A percentile compares a stretch with the other conserved stretches of the same genome.
phyloP scores from a whole-genome alignment of 2,113 vertebrate genomes.

The Lagopus leucura region DNA sequence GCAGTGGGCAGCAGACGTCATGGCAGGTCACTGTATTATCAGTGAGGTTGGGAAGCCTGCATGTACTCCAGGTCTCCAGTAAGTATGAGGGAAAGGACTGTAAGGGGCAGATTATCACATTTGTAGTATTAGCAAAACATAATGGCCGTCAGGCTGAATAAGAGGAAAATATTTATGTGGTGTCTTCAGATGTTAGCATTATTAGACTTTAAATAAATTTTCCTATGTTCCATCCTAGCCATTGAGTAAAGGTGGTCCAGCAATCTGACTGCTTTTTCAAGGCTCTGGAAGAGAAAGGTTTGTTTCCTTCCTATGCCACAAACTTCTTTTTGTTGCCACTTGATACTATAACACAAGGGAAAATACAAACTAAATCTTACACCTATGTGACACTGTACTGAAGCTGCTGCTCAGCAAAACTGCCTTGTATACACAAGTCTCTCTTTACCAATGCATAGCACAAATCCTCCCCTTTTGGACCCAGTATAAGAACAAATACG shows the following conservation, averaged over 20 bases:
- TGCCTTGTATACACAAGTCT: neutral
- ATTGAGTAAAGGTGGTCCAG: neutral
- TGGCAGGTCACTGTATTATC: neutral
- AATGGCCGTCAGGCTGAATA: neutral
- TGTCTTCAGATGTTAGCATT: neutral
- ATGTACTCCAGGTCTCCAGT: neutral
- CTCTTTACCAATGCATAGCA: neutral
- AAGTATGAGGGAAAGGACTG: accelerated
- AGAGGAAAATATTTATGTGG: accelerated
- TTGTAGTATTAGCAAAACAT: neutral
- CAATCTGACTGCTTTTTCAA: neutral
- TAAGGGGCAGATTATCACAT: neutral
- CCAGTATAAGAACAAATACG: neutral
- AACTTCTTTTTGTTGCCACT: neutral
- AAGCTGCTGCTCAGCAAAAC: neutral
- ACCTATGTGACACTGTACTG: neutral
- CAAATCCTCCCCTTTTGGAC: neutral
- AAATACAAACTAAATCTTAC: neutral
- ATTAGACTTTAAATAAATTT: neutral
- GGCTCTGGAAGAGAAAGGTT: neutral
- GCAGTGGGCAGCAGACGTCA: neutral
- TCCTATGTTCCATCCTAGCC: neutral
- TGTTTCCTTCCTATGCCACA: neutral
- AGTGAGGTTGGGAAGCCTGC: accelerated
- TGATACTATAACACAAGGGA: neutral